Evolutionary conservation across 2,797 vertebrate species (phyloP).

Genomic region (Pipistrellus kuhlii): DNA sequence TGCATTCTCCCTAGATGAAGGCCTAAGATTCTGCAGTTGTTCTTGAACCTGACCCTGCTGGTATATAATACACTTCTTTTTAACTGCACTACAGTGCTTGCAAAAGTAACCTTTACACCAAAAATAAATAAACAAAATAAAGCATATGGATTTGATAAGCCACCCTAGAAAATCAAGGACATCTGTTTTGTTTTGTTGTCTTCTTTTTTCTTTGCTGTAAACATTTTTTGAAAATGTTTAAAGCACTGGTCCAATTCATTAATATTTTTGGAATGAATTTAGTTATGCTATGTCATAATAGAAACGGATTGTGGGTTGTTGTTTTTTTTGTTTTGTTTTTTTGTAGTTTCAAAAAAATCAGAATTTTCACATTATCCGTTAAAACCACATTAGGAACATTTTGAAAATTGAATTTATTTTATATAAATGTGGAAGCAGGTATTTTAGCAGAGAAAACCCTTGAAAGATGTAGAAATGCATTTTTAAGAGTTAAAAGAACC

Average conservation of each 20-base stretch:
- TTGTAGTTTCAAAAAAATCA: conserved; percentile 49
- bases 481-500: conserved; percentile 68
- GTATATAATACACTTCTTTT: conserved; percentile 50
- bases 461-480: conserved; percentile 30
- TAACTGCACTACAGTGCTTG: neutral
- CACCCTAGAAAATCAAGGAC: conserved; percentile 69
- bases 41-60: conserved; percentile 61
- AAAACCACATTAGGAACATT: conserved; percentile 66
- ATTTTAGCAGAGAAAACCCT: conserved; percentile 27
- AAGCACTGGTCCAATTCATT: conserved; percentile 65
- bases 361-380: conserved; percentile 63
- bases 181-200: neutral
- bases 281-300: conserved; percentile 60
- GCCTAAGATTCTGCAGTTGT: conserved; percentile 23
- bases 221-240: conserved; percentile 72
- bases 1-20: conserved; percentile 36
- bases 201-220: conserved; percentile 52
- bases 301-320: neutral
- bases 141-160: conserved; percentile 77
- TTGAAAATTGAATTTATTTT: conserved; percentile 67
- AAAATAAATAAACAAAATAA: neutral
- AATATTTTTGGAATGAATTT: conserved; percentile 70
- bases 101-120: conserved; percentile 54
- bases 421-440: conserved; percentile 43
- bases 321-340: conserved; percentile 53